Conservation (phyloP, 2,113 vertebrate species). For the Coturnix japonica region DNA sequence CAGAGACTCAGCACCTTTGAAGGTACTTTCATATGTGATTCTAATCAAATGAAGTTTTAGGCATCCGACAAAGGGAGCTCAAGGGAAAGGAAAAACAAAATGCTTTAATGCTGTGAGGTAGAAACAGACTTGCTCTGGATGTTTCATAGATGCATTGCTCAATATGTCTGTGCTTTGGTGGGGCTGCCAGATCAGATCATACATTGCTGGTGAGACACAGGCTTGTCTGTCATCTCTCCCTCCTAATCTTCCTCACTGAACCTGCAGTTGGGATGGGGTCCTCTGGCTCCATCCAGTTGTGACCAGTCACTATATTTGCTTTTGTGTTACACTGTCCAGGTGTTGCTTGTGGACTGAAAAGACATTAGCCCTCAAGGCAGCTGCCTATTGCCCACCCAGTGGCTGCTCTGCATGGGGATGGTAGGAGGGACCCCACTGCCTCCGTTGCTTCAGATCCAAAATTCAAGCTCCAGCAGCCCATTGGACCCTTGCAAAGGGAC, state of each 20-base stretch:
- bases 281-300: background rate
- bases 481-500: background rate
- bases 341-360: background rate
- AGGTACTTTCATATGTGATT: background rate
- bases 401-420: too few species aligned
- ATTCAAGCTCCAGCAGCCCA: background rate
- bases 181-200: background rate
- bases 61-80: accelerated
- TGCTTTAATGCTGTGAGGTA: background rate
- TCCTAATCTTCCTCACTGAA: background rate
- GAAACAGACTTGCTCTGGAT: background rate
- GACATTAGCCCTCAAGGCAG: background rate
- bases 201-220: background rate
- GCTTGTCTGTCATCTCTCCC: background rate
- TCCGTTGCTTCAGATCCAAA: background rate
- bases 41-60: background rate
- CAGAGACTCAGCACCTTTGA: background rate
- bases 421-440: background rate
- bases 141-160: background rate
- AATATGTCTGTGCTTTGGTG: background rate
- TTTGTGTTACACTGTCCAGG: background rate
- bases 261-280: background rate
- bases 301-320: background rate
- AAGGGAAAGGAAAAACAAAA: background rate
- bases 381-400: accelerated